Evolutionary conservation across 2,113 vertebrate species (phyloP).

Genomic region (Choloepus hoffmanni): DNA sequence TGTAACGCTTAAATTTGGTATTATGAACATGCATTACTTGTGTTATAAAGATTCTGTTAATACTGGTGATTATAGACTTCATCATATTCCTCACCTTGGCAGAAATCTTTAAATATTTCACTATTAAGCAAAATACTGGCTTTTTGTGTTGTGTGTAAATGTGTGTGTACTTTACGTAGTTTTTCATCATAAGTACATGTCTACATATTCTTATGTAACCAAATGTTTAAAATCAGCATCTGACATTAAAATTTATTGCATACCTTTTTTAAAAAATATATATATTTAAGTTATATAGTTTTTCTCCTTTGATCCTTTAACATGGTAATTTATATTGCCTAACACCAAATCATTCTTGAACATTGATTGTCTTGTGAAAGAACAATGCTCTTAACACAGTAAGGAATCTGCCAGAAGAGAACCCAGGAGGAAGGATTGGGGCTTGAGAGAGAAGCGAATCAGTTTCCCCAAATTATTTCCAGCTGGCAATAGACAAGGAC

Average conservation of each 20-base stretch:
- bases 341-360: neutral
- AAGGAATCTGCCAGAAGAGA: neutral
- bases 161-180: neutral
- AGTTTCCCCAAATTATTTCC: neutral
- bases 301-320: neutral
- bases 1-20: neutral
- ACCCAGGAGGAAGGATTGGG: neutral
- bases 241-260: neutral
- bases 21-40: neutral
- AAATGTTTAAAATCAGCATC: slow-evolving; percentile 42
- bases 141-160: neutral
- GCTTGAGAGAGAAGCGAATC: neutral
- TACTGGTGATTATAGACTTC: neutral
- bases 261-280: neutral
- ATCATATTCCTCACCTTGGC: neutral
- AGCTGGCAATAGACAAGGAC: neutral
- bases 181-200: slow-evolving; percentile 9
- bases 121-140: neutral
- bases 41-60: neutral
- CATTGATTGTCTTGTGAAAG: neutral
- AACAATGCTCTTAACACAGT: neutral
- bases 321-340: neutral
- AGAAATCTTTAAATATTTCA: slow-evolving; percentile 36
- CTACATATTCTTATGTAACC: neutral
- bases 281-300: neutral